Base-by-base conservation (phyloP, 1,140 invertebrate genomes). In the Rhopalosiphum maidis region DNA sequence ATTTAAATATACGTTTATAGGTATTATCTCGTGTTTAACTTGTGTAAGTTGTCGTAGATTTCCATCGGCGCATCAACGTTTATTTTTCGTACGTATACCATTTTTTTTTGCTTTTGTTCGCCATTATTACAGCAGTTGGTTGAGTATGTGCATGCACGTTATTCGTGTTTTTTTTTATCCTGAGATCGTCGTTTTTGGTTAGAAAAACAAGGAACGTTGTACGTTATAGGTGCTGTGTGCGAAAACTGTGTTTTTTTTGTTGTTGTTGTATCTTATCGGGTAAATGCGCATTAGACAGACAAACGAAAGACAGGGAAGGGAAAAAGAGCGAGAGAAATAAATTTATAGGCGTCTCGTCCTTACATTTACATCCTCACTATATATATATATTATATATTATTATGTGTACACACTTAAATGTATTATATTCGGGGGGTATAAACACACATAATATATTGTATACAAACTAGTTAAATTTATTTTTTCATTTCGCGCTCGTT, bases 261-360 rank as follows among this genome's bases (percentile, higher is more conserved):
- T 41, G 41, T 23, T 41, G 4, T 85, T 23, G 37, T 43, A 37
- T 85, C 37, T 85, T 85, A 41, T 85, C 22, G 22, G 9, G 41
- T 41, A 25, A 85, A 85, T 37, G 82, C 83, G 41, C 37, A 43
- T 85, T 25, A 41, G 83, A 41, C 37, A 41, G 83, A 30, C 37
- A 23, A 85, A 85, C 37, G 21, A 41, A 85, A 37, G 4, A n/a
- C 30, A 68, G 30, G 30, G 60, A n/a, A 18, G 8, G 23, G 22
- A 25, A 43, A 85, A 43, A 41, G 23, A 85, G 83, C 8, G 9
- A 85, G 41, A 41, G 23, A 85, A 41, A 85, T 85, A 85, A 41
- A 85, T 85, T 23, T 88, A 88, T 88, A 88, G 60, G 60, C 60
- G n/a, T n/a, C 60, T 77, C 60, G 60, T 77, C 30, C 30, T 15